These are phyloP conservation scores for Parascotia fuliginaria DNA, from an alignment of 2,888 invertebrate genomes.

Conservation along the genomic window DNA sequence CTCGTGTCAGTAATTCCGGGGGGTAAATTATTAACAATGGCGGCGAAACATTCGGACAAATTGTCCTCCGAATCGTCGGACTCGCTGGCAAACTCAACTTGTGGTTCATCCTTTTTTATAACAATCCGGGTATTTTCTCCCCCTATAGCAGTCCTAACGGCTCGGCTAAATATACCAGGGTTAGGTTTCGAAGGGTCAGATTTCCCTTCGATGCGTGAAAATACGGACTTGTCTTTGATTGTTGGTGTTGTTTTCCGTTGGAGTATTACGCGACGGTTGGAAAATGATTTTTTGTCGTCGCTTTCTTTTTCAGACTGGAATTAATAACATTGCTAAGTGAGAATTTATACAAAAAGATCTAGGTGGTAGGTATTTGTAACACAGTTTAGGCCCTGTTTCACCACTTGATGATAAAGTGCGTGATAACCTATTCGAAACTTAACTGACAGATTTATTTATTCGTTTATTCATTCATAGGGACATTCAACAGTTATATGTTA, in stretches of 20 bases:
- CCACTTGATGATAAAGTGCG: too few relatives aligned
- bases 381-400: too few relatives aligned
- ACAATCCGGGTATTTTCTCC: slow-evolving; percentile 49
- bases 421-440: too few relatives aligned
- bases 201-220: slow-evolving; percentile 58
- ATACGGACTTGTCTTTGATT: slow-evolving; percentile 59
- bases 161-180: slow-evolving; percentile 73
- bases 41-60: slow-evolving; percentile 48
- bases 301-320: slow-evolving; percentile 45
- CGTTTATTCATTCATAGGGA: too few relatives aligned
- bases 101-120: slow-evolving; percentile 55
- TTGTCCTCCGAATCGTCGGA: slow-evolving; percentile 60
- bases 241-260: slow-evolving; percentile 55
- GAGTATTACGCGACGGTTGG: slow-evolving; percentile 71
- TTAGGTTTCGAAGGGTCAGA: slow-evolving; percentile 62
- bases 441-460: too few relatives aligned
- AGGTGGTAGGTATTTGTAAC: slow-evolving; percentile 1
- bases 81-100: slow-evolving; percentile 60
- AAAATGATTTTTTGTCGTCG: slow-evolving; percentile 54
- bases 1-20: slow-evolving; percentile 79
- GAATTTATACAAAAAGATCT: too few relatives aligned
- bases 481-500: too few relatives aligned
- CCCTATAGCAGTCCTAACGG: slow-evolving; percentile 67
- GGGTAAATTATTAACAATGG: slow-evolving; percentile 68
- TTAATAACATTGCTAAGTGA: too few relatives aligned